Conservation (phyloP, 1,140 invertebrate genomes). For the Drosophila asahinai region DNA sequence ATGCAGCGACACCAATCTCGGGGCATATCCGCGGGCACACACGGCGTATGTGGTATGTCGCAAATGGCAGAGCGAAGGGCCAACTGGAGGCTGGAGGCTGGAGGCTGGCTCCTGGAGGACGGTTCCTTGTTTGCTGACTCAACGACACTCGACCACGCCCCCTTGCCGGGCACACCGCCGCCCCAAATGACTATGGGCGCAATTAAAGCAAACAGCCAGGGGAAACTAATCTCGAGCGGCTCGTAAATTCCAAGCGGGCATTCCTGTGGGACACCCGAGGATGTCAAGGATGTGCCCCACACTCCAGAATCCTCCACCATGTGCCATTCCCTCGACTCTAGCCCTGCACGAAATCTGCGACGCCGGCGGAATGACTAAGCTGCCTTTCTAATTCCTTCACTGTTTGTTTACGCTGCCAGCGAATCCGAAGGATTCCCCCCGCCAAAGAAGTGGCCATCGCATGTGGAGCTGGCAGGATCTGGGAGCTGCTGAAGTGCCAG, state of each 20-base stretch:
- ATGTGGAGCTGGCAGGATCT: constrained; percentile 19
- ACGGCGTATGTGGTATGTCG: constrained; percentile 61
- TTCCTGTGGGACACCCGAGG: constrained; percentile 63
- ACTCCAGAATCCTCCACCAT: not conserved
- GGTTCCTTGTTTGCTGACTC: constrained; percentile 61
- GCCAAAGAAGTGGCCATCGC: constrained; percentile 41
- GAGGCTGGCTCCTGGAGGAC: not conserved
- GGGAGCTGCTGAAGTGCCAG: constrained; percentile 23
- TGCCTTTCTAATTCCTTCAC: constrained; percentile 68
- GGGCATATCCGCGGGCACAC: constrained; percentile 41
- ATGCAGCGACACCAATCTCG: constrained; percentile 64
- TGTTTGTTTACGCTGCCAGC: constrained; percentile 44
- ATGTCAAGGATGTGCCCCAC: constrained; percentile 29
- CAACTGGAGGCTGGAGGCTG: not conserved
- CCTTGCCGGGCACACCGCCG: not conserved
- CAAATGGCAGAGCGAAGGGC: constrained; percentile 4
- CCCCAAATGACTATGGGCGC: constrained; percentile 44
- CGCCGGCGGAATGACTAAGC: constrained; percentile 73
- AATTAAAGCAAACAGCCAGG: constrained; percentile 76
- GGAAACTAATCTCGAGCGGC: constrained; percentile 77
- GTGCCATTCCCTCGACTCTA: constrained; percentile 21
- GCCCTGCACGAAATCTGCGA: constrained; percentile 75
- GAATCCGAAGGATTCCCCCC: constrained; percentile 4
- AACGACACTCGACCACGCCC: constrained; percentile 66
- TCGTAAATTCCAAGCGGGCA: constrained; percentile 76